Conservation (phyloP, 2,113 vertebrate genomes). For the Hylia prasina region DNA sequence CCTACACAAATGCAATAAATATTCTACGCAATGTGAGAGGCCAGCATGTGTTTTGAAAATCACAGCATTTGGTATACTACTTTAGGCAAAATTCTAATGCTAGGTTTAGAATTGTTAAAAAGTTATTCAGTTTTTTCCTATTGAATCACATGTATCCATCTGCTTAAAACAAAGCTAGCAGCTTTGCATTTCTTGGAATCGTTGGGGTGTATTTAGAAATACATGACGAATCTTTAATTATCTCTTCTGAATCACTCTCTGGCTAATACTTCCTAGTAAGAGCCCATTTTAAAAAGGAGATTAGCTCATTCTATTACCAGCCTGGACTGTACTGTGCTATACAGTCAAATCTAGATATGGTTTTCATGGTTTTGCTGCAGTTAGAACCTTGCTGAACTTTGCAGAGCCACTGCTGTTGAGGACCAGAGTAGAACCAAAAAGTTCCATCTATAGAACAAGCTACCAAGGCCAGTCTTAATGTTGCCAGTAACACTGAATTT, state of each 20-base stretch:
- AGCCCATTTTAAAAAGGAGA: background rate
- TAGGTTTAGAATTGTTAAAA: background rate
- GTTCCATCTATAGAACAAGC: background rate
- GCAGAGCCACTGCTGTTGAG: background rate
- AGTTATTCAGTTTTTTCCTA: background rate
- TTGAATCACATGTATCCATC: background rate
- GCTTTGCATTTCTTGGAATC: background rate
- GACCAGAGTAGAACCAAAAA: background rate
- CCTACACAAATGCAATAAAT: background rate
- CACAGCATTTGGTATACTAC: background rate
- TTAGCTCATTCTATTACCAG: background rate
- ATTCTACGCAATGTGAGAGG: background rate
- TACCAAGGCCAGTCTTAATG: background rate
- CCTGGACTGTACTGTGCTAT: background rate
- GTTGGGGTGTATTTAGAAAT: background rate
- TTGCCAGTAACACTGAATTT: background rate
- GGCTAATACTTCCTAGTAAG: background rate
- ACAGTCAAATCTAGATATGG: background rate
- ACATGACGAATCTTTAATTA: background rate
- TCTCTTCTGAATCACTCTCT: background rate
- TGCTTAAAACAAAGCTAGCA: background rate
- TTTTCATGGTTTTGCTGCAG: background rate
- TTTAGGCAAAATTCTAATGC: background rate
- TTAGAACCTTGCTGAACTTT: background rate
- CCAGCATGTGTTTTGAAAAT: background rate